phyloP scores from a whole-genome alignment of 2,113 vertebrate genomes.

The Aspidoscelis tigris region DNA sequence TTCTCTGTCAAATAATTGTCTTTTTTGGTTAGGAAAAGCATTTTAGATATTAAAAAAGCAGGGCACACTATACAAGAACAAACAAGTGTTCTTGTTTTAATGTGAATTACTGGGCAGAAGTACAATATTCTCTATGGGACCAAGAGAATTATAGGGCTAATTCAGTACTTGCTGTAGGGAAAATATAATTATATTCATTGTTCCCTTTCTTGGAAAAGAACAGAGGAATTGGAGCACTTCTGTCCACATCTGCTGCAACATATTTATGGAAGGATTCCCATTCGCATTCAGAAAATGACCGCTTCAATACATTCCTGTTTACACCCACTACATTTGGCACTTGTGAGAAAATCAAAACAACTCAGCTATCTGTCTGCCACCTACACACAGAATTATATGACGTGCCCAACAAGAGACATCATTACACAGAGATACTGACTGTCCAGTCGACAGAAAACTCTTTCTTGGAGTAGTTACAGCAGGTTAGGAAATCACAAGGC shows the following conservation, averaged over 20 bases:
- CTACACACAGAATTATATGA: conserved; percentile 2
- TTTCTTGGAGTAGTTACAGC: neutral
- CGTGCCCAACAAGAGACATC: conserved; percentile 13
- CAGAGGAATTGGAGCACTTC: neutral
- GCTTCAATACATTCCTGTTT: conserved; percentile 15
- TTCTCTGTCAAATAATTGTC: conserved; percentile 33
- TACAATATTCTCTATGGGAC: conserved; percentile 35
- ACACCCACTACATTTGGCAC: conserved; percentile 1
- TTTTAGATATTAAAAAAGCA: conserved; percentile 50
- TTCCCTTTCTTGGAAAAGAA: conserved; percentile 26
- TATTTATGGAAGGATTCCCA: neutral
- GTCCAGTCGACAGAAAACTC: neutral
- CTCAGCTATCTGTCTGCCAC: neutral
- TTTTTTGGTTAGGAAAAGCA: conserved; percentile 27
- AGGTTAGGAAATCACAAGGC: neutral
- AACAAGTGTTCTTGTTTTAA: conserved; percentile 51
- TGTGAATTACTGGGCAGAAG: conserved; percentile 43
- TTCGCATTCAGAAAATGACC: neutral
- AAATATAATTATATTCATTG: neutral
- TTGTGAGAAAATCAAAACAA: neutral
- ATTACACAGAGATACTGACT: neutral
- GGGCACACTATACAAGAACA: conserved; percentile 26
- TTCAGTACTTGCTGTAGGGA: neutral
- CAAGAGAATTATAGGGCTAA: neutral
- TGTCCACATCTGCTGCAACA: neutral